These are phyloP conservation scores for Triplophysa tibetana DNA, from an alignment of 2,113 vertebrate genomes.

Conservation along the genomic window DNA sequence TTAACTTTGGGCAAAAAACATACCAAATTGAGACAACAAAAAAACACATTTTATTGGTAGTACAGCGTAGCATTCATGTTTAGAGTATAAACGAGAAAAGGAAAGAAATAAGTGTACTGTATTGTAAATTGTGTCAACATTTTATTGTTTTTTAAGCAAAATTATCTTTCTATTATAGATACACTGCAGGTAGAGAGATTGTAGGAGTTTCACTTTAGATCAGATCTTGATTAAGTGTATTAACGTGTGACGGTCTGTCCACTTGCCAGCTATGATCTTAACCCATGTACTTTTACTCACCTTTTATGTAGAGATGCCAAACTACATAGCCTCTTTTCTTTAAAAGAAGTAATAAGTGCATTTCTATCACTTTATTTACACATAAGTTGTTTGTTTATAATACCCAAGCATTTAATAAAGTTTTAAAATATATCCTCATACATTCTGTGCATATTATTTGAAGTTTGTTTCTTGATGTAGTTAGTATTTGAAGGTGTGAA, in stretches of 20 bases:
- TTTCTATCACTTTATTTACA: slow-evolving; percentile 82
- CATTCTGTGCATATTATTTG: slow-evolving; percentile 44
- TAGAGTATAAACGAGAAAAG: slow-evolving; percentile 67
- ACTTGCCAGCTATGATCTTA: slow-evolving; percentile 70
- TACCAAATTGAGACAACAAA: slow-evolving; percentile 11
- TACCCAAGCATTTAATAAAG: slow-evolving; percentile 81
- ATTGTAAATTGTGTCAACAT: slow-evolving; percentile 67
- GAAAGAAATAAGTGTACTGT: slow-evolving; percentile 72
- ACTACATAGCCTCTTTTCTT: slow-evolving; percentile 69
- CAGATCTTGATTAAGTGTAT: slow-evolving; percentile 73
- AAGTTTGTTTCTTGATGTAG: background rate
- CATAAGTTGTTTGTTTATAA: slow-evolving; percentile 78
- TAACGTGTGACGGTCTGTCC: slow-evolving; percentile 75
- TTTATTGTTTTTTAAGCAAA: slow-evolving; percentile 66
- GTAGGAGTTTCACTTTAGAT: slow-evolving; percentile 73
- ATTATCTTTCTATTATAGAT: slow-evolving; percentile 76
- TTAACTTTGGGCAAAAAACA: background rate
- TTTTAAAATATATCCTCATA: slow-evolving; percentile 67
- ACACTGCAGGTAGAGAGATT: slow-evolving; percentile 65
- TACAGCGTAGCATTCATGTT: slow-evolving; percentile 71
- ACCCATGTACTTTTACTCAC: slow-evolving; percentile 55
- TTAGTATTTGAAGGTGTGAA: background rate
- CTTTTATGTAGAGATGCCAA: slow-evolving; percentile 74
- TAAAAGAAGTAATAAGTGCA: slow-evolving; percentile 75
- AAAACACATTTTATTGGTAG: slow-evolving; percentile 5